Evolutionary conservation across 2,113 vertebrate genomes (phyloP).

Genomic region (Engystomops pustulosus): DNA sequence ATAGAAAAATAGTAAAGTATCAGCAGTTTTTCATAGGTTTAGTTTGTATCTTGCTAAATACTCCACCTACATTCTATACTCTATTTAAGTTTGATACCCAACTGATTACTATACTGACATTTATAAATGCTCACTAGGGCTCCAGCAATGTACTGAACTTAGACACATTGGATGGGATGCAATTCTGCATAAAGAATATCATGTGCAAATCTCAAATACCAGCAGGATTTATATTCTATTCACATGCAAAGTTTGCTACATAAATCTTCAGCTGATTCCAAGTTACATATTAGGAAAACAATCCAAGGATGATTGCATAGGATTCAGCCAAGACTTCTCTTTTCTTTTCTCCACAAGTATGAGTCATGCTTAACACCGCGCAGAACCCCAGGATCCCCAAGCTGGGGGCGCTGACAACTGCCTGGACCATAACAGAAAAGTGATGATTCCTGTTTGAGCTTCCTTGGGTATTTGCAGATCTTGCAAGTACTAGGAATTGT

Average conservation of each 20-base stretch:
- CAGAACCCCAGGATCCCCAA: not conserved
- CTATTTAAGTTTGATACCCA: too few relatives aligned
- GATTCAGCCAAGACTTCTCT: not conserved
- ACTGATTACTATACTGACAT: too few relatives aligned
- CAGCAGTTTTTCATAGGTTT: too few relatives aligned
- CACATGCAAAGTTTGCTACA: not conserved
- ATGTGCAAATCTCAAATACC: too few relatives aligned
- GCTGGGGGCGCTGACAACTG: not conserved
- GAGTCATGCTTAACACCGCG: not conserved
- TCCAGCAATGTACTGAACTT: too few relatives aligned
- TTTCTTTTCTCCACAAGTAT: not conserved
- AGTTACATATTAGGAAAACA: not conserved
- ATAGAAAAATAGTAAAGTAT: too few relatives aligned
- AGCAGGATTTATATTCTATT: not conserved
- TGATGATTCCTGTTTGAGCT: not conserved
- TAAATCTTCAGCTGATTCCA: not conserved
- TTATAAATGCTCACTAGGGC: too few relatives aligned
- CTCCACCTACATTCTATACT: too few relatives aligned
- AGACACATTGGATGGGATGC: too few relatives aligned
- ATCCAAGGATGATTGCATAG: not conserved
- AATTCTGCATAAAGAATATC: too few relatives aligned
- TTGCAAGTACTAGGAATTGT: slow-evolving; percentile 46
- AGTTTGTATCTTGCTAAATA: too few relatives aligned
- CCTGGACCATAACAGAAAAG: slow-evolving; percentile 7
- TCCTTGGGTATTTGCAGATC: slow-evolving; percentile 41